Conservation (phyloP, 2,113 vertebrate genomes). For the Pleuronectes platessa region DNA sequence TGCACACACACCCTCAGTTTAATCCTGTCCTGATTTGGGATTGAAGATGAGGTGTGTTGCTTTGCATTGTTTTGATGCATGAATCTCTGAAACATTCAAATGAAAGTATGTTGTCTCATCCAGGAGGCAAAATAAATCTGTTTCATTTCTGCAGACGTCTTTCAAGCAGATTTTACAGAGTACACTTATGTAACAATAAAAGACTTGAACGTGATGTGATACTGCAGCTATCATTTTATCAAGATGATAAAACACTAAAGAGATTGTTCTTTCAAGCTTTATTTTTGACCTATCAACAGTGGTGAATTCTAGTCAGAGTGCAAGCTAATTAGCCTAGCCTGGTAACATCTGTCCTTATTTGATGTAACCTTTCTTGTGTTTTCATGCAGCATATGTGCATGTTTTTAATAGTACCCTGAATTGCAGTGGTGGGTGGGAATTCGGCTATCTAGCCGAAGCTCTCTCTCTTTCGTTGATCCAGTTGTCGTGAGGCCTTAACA, state of each 20-base stretch:
- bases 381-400: too few species aligned
- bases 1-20: conserved; percentile 61
- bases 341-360: background rate
- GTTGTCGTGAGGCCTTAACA: too few species aligned
- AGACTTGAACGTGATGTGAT: background rate
- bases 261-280: background rate
- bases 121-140: background rate
- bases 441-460: too few species aligned
- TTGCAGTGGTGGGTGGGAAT: too few species aligned
- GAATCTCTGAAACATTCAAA: conserved; percentile 38
- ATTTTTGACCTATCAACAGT: background rate
- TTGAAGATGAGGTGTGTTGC: conserved; percentile 48
- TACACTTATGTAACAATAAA: background rate
- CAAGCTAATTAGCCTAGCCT: background rate
- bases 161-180: conserved; percentile 5
- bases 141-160: conserved; percentile 3
- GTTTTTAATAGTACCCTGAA: too few species aligned
- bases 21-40: conserved; percentile 70
- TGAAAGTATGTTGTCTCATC: conserved; percentile 34
- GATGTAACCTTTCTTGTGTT: too few species aligned
- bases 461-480: too few species aligned
- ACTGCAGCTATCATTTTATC: background rate
- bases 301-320: background rate
- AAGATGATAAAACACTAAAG: too few species aligned
- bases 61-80: conserved; percentile 42